Percentiles rank a stretch among this genome's conserved stretches.
These are phyloP conservation scores for Junonia oenone DNA, from an alignment of 2,888 invertebrate genomes.

Conservation along the genomic window DNA sequence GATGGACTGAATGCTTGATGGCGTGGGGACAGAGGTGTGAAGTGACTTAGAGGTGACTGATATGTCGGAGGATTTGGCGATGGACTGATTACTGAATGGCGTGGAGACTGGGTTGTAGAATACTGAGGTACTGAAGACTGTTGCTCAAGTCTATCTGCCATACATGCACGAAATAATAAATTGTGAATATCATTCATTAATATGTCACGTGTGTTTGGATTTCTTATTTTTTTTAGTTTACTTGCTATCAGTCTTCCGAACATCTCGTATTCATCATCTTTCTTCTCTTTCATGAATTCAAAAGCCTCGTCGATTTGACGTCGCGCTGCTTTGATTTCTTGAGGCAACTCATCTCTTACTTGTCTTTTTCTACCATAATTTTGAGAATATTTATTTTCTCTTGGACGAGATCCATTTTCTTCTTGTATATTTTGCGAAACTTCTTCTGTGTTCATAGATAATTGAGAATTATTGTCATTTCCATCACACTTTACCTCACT, in stretches of 20 bases:
- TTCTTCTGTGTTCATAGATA: neutral
- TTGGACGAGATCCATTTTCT: constrained; percentile 2
- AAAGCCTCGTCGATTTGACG: constrained; percentile 9
- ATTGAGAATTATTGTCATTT: neutral
- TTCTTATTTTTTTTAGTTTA: constrained; percentile 6
- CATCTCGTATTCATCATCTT: constrained; percentile 1
- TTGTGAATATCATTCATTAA: constrained; percentile 6
- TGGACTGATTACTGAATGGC: neutral
- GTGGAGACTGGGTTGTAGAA: neutral
- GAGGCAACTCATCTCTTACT: constrained; percentile 1
- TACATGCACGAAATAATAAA: constrained; percentile 3
- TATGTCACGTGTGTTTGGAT: constrained; percentile 6
- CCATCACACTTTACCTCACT: neutral
- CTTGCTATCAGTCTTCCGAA: constrained; percentile 3
- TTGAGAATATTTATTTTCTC: constrained; percentile 1
- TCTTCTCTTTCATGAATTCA: constrained; percentile 2
- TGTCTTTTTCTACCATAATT: constrained; percentile 2
- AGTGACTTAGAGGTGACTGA: neutral
- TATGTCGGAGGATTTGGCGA: neutral
- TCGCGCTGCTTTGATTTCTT: constrained; percentile 1
- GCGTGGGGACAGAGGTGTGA: neutral
- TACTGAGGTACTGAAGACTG: constrained; percentile 2
- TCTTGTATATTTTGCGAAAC: neutral
- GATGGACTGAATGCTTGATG: neutral
- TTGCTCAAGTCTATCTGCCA: constrained; percentile 3